Conservation (phyloP, 2,888 invertebrate species). For the Deroplatys truncata region DNA sequence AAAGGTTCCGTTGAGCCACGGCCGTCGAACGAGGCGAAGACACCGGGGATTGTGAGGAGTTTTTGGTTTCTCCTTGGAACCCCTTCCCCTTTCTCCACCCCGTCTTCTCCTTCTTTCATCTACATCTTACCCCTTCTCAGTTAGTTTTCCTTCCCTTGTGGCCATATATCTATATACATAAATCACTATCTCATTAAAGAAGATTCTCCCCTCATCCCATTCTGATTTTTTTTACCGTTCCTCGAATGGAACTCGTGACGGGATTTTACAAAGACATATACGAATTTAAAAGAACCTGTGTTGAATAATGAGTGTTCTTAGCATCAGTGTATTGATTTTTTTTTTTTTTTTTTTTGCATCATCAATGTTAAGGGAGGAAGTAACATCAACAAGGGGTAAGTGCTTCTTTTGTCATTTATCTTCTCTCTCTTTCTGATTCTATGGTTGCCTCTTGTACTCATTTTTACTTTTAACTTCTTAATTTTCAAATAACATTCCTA, state of each 20-base stretch:
- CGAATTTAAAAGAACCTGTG: background rate
- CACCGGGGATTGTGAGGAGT: background rate
- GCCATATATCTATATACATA: background rate
- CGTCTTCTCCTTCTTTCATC: background rate
- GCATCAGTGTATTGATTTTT: background rate
- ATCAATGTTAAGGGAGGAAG: too few relatives aligned
- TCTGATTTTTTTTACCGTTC: background rate
- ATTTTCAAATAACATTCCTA: too few relatives aligned
- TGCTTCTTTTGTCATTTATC: background rate
- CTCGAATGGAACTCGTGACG: too few relatives aligned
- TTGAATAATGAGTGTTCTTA: background rate
- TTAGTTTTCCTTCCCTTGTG: background rate
- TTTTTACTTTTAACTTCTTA: too few relatives aligned
- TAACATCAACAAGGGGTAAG: background rate
- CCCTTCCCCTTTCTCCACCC: background rate
- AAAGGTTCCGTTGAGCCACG: slow-evolving; percentile 6
- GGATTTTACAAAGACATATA: background rate
- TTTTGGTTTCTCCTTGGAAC: background rate
- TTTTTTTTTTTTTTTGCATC: too few relatives aligned
- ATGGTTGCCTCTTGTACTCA: too few relatives aligned
- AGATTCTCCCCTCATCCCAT: background rate
- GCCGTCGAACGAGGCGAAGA: background rate
- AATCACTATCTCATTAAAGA: background rate
- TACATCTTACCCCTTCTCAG: background rate
- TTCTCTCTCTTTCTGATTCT: background rate